Evolutionary conservation across 2,113 vertebrate genomes (phyloP).

Genomic region (Illadopsis cleaveri): DNA sequence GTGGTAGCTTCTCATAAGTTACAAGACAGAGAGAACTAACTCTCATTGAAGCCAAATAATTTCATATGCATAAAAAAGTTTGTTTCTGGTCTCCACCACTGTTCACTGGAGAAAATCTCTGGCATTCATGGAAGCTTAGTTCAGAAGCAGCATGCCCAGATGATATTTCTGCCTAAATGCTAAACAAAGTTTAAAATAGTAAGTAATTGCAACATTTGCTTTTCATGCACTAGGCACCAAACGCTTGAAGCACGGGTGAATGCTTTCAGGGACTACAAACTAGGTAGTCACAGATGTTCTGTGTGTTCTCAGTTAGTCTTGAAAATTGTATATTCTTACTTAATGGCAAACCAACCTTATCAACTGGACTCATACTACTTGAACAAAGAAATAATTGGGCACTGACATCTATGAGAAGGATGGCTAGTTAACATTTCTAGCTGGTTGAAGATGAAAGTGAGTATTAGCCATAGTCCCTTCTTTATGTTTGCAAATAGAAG

Average conservation of each 20-base stretch:
- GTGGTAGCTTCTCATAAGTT: background rate
- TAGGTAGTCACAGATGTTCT: background rate
- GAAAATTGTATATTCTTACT: background rate
- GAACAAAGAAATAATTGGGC: background rate
- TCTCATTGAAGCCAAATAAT: background rate
- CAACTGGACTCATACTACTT: background rate
- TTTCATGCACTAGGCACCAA: background rate
- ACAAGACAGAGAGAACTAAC: background rate
- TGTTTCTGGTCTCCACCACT: background rate
- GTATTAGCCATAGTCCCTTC: background rate
- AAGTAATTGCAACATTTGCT: background rate
- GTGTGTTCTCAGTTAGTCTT: background rate
- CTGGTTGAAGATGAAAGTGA: conserved; percentile 34
- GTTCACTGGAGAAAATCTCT: background rate
- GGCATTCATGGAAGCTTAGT: background rate
- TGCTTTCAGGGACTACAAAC: conserved; percentile 7
- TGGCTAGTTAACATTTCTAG: background rate
- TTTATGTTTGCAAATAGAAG: conserved; percentile 21
- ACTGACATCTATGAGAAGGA: background rate
- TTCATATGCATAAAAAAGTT: background rate
- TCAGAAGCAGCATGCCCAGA: background rate
- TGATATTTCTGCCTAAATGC: background rate
- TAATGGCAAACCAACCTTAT: background rate
- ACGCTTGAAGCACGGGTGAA: background rate
- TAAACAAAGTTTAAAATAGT: background rate